Evolutionary conservation across 1,140 invertebrate species (phyloP).

Genomic region (Brachionus angularis): DNA sequence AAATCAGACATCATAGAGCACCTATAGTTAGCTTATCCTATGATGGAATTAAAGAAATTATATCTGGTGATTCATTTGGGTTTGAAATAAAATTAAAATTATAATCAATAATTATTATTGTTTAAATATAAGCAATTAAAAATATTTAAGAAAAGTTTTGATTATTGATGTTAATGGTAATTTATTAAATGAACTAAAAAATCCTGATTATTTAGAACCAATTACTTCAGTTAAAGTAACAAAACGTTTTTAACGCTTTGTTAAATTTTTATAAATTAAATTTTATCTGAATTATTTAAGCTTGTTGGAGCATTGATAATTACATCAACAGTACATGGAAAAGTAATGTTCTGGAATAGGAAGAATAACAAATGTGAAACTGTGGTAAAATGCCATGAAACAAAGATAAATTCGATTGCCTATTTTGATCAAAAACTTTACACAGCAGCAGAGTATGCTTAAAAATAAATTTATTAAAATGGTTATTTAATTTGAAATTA

Average conservation of each 20-base stretch:
- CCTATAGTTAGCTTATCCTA: background rate
- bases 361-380: conserved; percentile 22
- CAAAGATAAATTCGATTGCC: conserved; percentile 23
- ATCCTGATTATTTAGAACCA: conserved; percentile 5
- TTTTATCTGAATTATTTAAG: background rate
- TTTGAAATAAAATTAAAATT: background rate
- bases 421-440: conserved; percentile 32
- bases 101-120: background rate
- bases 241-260: background rate
- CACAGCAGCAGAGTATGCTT: conserved; percentile 21
- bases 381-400: conserved; percentile 20
- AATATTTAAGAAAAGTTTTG: background rate
- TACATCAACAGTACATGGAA: conserved; percentile 10
- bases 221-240: conserved; percentile 32
- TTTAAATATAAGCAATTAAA: background rate
- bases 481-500: no score
- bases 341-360: conserved; percentile 40
- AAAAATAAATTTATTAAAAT: background rate
- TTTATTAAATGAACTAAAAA: background rate
- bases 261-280: background rate
- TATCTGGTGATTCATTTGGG: conserved; percentile 12
- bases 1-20: conserved; percentile 12
- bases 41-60: conserved; percentile 16
- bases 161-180: conserved; percentile 2
- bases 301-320: conserved; percentile 25